Evolutionary conservation across 2,797 vertebrate species (phyloP).

Genomic region (Otolemur crassicaudatus): DNA sequence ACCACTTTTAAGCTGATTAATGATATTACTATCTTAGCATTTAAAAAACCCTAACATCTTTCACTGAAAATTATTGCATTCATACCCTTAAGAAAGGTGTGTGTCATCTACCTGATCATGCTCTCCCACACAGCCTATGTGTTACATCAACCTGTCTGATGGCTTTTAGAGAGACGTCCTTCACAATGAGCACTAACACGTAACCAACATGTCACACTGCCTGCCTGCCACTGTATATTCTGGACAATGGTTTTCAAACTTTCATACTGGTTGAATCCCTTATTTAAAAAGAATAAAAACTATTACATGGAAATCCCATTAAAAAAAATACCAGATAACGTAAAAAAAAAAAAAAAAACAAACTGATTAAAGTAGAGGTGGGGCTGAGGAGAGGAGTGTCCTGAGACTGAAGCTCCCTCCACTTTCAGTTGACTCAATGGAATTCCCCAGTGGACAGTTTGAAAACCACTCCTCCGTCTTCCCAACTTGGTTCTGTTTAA

Average conservation of each 20-base stretch:
- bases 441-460: not conserved
- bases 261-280: not conserved
- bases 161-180: not conserved
- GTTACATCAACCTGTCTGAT: rapidly evolving
- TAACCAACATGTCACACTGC: not conserved
- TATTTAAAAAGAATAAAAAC: constrained; percentile 42
- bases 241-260: constrained; percentile 15
- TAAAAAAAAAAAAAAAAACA: not conserved
- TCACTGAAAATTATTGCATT: not conserved
- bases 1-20: not conserved
- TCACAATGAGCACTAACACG: not conserved
- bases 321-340: not conserved
- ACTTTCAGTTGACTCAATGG: not conserved
- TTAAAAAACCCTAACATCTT: not conserved
- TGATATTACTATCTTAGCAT: not conserved
- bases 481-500: not conserved
- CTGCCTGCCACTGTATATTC: not conserved
- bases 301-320: not conserved
- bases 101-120: not conserved
- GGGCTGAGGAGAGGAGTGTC: not conserved
- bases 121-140: not conserved
- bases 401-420: not conserved
- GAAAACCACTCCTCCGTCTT: not conserved
- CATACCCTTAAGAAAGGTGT: not conserved
- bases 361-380: not conserved